Evolutionary conservation across 1,140 invertebrate species (phyloP), one percentile per base, ranked within the genome.

Genomic region (Ceratina australensis): DNA sequence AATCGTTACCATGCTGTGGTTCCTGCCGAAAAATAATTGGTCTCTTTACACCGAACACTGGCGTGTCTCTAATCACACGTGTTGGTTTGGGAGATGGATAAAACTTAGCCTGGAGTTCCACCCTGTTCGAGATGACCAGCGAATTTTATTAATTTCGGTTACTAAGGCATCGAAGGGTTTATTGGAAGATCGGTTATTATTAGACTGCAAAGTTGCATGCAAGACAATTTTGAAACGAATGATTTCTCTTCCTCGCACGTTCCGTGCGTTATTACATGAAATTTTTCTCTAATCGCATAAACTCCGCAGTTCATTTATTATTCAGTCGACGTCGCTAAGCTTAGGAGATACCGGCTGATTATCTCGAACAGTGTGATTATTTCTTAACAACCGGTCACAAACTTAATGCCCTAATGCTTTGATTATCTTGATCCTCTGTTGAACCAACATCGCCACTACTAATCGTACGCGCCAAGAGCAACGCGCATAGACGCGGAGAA

Each of bases 11-110:
- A 28, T 28, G 16, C 20, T 24, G 10, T 76, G 47, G 56, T 69
- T 76, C 66, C 74, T 69, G 65, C 65, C n/a, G 42, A 60, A 60
- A 74, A 76, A 76, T 75, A 68, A 28, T 50, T 22, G 52, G 67
- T 61, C 59, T 61, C 57, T 77, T 76, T 33, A 71, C 56, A 76
- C 65, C 68, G 73, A 67, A 76, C 28, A 28, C 28, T 26, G 47
- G 3, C 5, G 15, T 28, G n/a, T 59, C 12, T 59, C 15, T 61
- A 49, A 20, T 52, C 2, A 66, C 64, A 50, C 26, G 57, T 60
- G 22, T 61, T 20, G 5, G 56, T 54, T 61, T 22, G 12, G 60
- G n/a, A 22, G 10, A 26, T 16, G 3, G 2, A 42, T n/a, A 2
- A 57, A 57, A n/a, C 0, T 12, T 16, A 8, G 22, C 10, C 10